Evolutionary conservation across 2,888 invertebrate species (phyloP).

Genomic region (Rhaphigaster nebulosa): DNA sequence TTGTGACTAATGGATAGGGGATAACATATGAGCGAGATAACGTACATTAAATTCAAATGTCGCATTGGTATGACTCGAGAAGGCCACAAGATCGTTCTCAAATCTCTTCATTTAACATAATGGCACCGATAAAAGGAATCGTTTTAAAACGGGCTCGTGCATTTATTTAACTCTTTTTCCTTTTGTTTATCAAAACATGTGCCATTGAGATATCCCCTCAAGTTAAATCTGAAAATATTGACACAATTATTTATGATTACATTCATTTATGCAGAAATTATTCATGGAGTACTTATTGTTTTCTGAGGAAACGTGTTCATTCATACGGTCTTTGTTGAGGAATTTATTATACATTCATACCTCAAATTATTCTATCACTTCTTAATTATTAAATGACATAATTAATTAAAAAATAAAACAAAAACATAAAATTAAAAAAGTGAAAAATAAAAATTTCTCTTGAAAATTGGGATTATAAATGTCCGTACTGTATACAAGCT

Average conservation of each 20-base stretch:
- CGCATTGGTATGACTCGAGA: background rate
- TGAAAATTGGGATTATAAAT: no score
- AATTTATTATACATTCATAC: background rate
- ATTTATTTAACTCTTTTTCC: constrained; percentile 1
- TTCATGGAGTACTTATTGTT: background rate
- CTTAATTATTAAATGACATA: no score
- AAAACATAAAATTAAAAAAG: no score
- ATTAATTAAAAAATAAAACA: no score
- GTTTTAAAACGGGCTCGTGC: background rate
- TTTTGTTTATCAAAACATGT: background rate
- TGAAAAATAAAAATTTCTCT: no score
- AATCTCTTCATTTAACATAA: constrained; percentile 41
- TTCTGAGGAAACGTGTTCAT: background rate
- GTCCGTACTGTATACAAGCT: no score
- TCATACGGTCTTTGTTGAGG: background rate
- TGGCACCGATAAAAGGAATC: constrained; percentile 10
- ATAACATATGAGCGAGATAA: constrained; percentile 13
- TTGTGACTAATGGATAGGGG: background rate
- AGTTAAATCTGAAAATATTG: background rate
- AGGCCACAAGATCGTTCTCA: constrained; percentile 4
- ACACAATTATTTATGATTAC: background rate
- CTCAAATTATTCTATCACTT: background rate
- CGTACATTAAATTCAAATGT: constrained; percentile 25
- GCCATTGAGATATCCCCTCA: background rate
- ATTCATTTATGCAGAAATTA: background rate